phyloP scores from a whole-genome alignment of 2,797 vertebrate genomes.

The Catharus ustulatus region DNA sequence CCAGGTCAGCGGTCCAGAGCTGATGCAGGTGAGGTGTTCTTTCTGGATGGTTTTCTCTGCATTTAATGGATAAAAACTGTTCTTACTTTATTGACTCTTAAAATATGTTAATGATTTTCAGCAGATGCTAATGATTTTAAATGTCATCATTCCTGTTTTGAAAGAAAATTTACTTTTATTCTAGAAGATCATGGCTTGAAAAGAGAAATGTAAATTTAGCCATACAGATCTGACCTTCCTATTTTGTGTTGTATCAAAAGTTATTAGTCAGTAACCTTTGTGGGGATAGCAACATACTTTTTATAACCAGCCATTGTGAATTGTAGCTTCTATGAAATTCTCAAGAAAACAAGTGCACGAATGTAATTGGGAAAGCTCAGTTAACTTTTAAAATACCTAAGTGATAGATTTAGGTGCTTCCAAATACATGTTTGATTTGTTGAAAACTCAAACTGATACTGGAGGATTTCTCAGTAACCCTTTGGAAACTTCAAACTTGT shows the following conservation, averaged over 20 bases:
- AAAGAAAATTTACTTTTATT: not conserved
- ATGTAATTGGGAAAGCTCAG: not conserved
- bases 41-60: not conserved
- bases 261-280: not conserved
- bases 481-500: not conserved
- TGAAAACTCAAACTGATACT: not conserved
- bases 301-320: not conserved
- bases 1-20: slow-evolving; percentile 87
- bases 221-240: not conserved
- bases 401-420: not conserved
- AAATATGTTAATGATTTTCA: not conserved
- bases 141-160: not conserved
- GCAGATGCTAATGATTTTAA: not conserved
- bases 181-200: not conserved
- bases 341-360: not conserved
- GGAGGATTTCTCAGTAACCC: not conserved
- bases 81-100: not conserved
- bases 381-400: not conserved
- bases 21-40: slow-evolving; percentile 84
- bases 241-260: not conserved
- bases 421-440: not conserved
- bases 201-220: not conserved
- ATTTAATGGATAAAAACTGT: not conserved
- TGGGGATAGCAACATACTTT: not conserved
- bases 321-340: not conserved